These are phyloP conservation scores for Lycodopsis pacificus DNA, from an alignment of 2,797 vertebrate genomes.

Conservation along the genomic window DNA sequence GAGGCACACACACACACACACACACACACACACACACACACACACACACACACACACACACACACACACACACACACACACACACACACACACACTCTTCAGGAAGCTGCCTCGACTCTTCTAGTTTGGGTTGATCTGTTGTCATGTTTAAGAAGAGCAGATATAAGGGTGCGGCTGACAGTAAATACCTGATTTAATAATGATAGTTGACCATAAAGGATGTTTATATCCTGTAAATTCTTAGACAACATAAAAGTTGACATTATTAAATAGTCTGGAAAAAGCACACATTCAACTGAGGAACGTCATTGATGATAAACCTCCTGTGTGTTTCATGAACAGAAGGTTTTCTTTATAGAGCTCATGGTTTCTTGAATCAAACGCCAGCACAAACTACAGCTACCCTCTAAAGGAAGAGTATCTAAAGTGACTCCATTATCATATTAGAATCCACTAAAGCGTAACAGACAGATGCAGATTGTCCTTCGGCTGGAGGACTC, in stretches of 20 bases:
- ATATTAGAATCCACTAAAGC: slow-evolving; percentile 38
- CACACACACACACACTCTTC: neutral
- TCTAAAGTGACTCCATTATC: slow-evolving; percentile 43
- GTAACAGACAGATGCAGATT: slow-evolving; percentile 30
- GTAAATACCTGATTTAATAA: neutral
- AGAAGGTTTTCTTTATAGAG: neutral
- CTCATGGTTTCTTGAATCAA: slow-evolving; percentile 6
- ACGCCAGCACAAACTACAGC: slow-evolving; percentile 2
- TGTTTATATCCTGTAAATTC: neutral
- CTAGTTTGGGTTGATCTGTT: neutral
- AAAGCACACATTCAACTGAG: neutral
- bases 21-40: neutral
- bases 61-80: neutral
- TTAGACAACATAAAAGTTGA: neutral
- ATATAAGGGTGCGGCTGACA: neutral
- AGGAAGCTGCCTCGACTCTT: neutral
- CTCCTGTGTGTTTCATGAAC: slow-evolving; percentile 18
- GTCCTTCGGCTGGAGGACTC: slow-evolving; percentile 59
- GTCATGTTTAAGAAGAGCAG: neutral
- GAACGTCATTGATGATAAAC: neutral
- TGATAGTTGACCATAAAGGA: neutral
- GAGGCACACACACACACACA: neutral
- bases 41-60: neutral
- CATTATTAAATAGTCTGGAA: neutral
- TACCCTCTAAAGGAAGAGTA: neutral